These are phyloP conservation scores for Hetaerina americana DNA, from an alignment of 1,140 invertebrate genomes.

Conservation along the genomic window DNA sequence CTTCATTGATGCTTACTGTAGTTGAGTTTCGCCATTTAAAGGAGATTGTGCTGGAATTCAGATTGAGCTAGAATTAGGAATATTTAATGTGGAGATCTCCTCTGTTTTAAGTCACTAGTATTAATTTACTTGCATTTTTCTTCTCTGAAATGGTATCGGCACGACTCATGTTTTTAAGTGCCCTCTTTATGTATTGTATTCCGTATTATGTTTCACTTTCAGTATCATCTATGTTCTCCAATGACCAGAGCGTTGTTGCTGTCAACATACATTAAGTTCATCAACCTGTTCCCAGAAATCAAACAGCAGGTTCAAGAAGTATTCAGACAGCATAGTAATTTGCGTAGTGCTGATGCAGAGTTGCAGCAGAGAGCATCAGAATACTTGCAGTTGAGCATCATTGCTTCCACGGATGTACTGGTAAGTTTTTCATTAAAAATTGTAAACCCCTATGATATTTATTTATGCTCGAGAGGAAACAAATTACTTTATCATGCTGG, in stretches of 20 bases:
- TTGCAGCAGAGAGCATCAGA: slow-evolving; percentile 96
- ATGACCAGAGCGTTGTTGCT: slow-evolving; percentile 90
- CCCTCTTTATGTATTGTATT: neutral
- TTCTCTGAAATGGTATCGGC: no score
- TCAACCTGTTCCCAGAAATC: slow-evolving; percentile 98
- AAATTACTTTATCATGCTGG: no score
- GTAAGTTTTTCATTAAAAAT: no score
- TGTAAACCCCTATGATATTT: no score
- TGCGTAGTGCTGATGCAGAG: slow-evolving; percentile 95
- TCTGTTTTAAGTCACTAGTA: no score
- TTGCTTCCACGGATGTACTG: slow-evolving; percentile 92
- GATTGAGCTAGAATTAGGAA: no score
- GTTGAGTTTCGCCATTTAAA: no score
- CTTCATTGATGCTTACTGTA: no score
- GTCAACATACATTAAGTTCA: slow-evolving; percentile 98
- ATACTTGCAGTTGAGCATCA: slow-evolving; percentile 91
- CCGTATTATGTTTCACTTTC: slow-evolving; percentile 23
- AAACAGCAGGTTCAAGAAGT: slow-evolving; percentile 93
- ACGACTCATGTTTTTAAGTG: neutral
- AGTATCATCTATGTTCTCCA: slow-evolving; percentile 93
- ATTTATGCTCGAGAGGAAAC: no score
- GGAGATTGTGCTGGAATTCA: no score
- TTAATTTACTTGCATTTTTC: no score
- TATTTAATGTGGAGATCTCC: no score
- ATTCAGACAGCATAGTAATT: slow-evolving; percentile 89